phyloP scores from a whole-genome alignment of 2,888 invertebrate genomes.

The Parascotia fuliginaria region DNA sequence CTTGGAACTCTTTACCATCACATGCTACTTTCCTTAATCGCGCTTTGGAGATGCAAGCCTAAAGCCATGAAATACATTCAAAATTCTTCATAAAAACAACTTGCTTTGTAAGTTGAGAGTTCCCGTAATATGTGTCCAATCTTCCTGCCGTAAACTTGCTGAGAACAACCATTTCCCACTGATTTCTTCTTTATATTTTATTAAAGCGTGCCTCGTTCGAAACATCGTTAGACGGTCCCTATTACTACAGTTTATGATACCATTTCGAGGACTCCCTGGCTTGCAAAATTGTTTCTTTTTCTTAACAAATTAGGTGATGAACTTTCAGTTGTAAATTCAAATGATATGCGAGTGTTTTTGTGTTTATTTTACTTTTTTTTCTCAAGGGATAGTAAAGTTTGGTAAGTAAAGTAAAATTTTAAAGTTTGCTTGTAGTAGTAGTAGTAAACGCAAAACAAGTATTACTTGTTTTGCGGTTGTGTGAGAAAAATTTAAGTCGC shows the following conservation, averaged over 20 bases:
- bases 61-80: slow-evolving; percentile 14
- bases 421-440: neutral
- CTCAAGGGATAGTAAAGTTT: slow-evolving; percentile 6
- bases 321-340: slow-evolving; percentile 60
- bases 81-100: slow-evolving; percentile 30
- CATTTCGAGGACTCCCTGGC: slow-evolving; percentile 50
- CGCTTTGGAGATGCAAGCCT: too few relatives aligned
- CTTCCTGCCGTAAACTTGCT: slow-evolving; percentile 62
- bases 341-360: slow-evolving; percentile 51
- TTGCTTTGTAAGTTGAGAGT: slow-evolving; percentile 17
- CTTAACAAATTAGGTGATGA: slow-evolving; percentile 53
- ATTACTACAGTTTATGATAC: slow-evolving; percentile 73
- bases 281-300: slow-evolving; percentile 41
- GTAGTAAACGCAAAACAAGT: too few relatives aligned
- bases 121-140: slow-evolving; percentile 57
- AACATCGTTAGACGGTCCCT: slow-evolving; percentile 69
- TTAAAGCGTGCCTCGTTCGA: slow-evolving; percentile 71
- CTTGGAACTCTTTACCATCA: too few relatives aligned
- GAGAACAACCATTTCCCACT: slow-evolving; percentile 56
- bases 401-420: neutral
- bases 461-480: too few relatives aligned
- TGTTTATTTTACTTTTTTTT: too few relatives aligned
- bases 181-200: slow-evolving; percentile 82
- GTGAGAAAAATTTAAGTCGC: too few relatives aligned
- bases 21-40: too few relatives aligned